phyloP scores from a whole-genome alignment of 2,113 vertebrate genomes.

The Cyphomyrus plagiostoma region DNA sequence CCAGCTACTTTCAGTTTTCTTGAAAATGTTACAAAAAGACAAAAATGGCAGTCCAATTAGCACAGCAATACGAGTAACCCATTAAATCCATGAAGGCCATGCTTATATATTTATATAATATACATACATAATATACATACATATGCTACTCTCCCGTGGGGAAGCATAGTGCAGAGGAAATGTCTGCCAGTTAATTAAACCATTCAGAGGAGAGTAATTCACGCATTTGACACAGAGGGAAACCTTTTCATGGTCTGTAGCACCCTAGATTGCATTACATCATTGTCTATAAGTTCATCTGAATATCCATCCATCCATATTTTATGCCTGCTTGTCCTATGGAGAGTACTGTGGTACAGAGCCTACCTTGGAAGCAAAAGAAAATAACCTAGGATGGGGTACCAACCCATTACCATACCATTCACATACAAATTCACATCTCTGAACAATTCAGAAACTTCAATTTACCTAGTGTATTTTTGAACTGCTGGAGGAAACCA shows the following conservation, averaged over 20 bases:
- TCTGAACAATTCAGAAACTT: not conserved
- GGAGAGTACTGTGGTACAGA: not conserved
- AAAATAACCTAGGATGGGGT: not conserved
- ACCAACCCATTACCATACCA: not conserved
- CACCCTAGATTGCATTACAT: not conserved
- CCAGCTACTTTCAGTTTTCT: conserved; percentile 4
- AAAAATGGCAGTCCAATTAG: not conserved
- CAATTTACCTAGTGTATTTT: not conserved
- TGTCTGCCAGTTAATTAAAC: conserved; percentile 48
- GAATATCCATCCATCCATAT: not conserved
- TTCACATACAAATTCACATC: not conserved
- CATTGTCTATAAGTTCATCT: not conserved
- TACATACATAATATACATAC: no score
- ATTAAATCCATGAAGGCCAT: not conserved
- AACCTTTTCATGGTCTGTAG: not conserved
- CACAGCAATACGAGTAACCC: not conserved
- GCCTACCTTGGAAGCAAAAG: not conserved
- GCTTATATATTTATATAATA: conserved; percentile 25
- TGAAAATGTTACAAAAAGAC: conserved; percentile 15
- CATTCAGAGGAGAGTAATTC: conserved; percentile 24
- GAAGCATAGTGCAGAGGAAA: conserved; percentile 35
- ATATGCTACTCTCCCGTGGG: conserved; percentile 15
- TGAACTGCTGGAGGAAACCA: not conserved
- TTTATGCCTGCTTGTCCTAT: not conserved
- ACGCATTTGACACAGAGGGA: not conserved